Evolutionary conservation across 30 jellyfish, hydroid and myxozoan species (phyloP), one percentile per base, ranked within the genome.

Genomic region (Hydractinia symbiolongicarpus): DNA sequence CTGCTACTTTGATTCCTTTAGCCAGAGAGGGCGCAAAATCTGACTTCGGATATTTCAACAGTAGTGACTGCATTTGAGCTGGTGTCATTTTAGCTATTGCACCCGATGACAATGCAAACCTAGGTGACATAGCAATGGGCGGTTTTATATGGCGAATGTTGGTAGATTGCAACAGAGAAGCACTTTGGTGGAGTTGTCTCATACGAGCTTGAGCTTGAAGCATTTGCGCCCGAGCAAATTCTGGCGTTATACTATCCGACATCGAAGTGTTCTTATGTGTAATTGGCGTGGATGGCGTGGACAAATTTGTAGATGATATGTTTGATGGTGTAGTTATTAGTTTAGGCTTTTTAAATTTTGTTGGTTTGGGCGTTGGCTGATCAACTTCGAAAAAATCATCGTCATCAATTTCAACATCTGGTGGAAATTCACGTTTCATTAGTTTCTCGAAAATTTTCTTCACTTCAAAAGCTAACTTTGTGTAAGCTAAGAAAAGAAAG

Each of bases 381-480:
- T 87, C 95, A 49, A 82, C 96, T 76, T 86, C 95, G 17, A 79
- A 79, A 72, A 84, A 86, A 61, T 86, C 94, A 44, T 93, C 98
- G 21, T 93, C 98, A 72, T 94, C 88, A 19, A 51, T 82, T 15
- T 77, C 83, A 5, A 55, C 76, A 20, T 83, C 96, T 55, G 88
- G 89, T 4, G 98, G 98, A 64, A 93, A 93, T 73, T 93, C 98
- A 53, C 83, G 86, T 9, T 79, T 56, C 82, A 93, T 77, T 20
- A 68, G 89, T 66, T 86, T 86, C 77, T 61, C 74, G 81, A 76
- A 93, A 6, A 90, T 95, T 5, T 95, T 76, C 53, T 93, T 95
- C 55, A 93, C 68, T 51, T 79, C 81, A 67, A 72, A 57, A 21
- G 98, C 95, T 90, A 93, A 81, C 54, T 93, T 87, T 50, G 98